These are phyloP conservation scores for Busseola fusca DNA, from an alignment of 2,888 invertebrate species.

Conservation along the genomic window DNA sequence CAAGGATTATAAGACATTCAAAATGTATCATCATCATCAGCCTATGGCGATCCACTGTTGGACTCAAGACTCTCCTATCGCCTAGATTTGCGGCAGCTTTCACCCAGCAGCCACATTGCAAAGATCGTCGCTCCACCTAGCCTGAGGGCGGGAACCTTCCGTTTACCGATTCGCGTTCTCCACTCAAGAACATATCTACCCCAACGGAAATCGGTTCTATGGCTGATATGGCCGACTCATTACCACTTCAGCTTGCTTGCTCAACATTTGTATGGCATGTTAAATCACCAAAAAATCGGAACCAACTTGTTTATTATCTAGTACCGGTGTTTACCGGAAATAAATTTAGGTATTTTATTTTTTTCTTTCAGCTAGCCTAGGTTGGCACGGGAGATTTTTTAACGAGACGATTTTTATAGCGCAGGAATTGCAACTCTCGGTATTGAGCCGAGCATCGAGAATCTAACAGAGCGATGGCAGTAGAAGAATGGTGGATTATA, in stretches of 20 bases:
- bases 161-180: no score
- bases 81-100: no score
- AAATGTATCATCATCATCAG: not conserved
- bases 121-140: no score
- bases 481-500: not conserved
- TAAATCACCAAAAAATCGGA: not conserved
- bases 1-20: not conserved
- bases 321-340: not conserved
- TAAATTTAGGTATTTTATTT: no score
- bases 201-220: no score
- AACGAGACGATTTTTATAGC: not conserved
- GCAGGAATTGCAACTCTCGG: not conserved
- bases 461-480: not conserved
- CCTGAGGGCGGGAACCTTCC: no score
- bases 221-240: no score
- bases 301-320: not conserved
- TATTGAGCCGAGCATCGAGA: not conserved
- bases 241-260: no score
- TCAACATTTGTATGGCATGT: not conserved
- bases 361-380: not conserved
- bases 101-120: no score
- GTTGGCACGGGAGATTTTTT: not conserved
- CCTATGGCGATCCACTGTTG: no score
- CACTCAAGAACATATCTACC: no score
- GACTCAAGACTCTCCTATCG: no score